These are phyloP conservation scores for Gnathonemus echidnorhynchus DNA, from an alignment of 2,113 vertebrate species.

Conservation along the genomic window DNA sequence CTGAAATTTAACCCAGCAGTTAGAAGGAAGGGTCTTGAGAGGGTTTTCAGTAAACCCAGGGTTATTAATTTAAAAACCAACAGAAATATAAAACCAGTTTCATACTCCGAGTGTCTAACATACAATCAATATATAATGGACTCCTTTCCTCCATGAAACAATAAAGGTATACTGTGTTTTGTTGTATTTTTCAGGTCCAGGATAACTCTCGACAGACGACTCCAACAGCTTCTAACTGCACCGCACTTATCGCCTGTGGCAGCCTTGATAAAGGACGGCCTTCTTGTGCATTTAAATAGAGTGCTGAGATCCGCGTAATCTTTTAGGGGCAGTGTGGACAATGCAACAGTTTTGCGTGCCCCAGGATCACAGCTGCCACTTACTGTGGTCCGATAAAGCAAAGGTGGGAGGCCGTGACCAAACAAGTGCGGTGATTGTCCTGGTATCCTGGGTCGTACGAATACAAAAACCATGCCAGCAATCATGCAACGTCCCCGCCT, in stretches of 20 bases:
- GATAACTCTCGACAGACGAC: background rate
- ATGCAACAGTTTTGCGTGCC: background rate
- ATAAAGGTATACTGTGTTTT: background rate
- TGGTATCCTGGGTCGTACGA: background rate
- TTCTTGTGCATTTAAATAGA: background rate
- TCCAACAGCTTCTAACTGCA: background rate
- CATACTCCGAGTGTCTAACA: background rate
- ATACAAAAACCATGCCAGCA: background rate
- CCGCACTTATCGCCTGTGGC: background rate
- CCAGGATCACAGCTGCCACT: background rate
- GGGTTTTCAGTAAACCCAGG: background rate
- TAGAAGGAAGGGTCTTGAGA: background rate
- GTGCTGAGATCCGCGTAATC: background rate
- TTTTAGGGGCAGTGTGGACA: background rate
- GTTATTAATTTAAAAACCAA: background rate
- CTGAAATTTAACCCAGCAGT: background rate
- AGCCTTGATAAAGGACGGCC: background rate
- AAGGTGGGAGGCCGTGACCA: background rate
- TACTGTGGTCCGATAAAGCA: background rate
- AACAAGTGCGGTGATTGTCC: background rate
- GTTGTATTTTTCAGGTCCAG: background rate
- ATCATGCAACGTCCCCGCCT: background rate
- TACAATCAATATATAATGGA: background rate
- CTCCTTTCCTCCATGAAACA: background rate
- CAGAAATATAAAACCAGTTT: background rate